These are phyloP conservation scores for Mylabris phalerata DNA, from an alignment of 1,140 invertebrate genomes.

Conservation along the genomic window DNA sequence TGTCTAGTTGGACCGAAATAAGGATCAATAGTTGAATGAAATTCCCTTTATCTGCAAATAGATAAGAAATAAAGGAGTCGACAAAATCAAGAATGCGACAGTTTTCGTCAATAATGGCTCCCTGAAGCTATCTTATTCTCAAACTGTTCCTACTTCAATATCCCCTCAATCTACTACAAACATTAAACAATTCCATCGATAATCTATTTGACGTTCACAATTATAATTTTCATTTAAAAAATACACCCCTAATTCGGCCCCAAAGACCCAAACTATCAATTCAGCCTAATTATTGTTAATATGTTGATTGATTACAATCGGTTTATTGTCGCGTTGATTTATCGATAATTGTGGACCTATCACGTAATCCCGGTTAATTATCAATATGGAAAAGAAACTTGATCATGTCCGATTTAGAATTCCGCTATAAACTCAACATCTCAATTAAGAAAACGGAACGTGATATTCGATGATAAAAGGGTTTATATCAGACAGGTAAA, in stretches of 20 bases:
- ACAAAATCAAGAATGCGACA: slow-evolving; percentile 20
- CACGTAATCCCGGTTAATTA: too few relatives aligned
- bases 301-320: too few relatives aligned
- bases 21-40: slow-evolving; percentile 18
- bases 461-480: slow-evolving; percentile 8
- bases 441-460: slow-evolving; percentile 13
- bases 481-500: slow-evolving; percentile 3
- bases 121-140: slow-evolving; percentile 14
- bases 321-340: too few relatives aligned
- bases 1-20: not conserved
- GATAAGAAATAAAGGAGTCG: slow-evolving; percentile 20
- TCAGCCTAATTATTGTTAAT: too few relatives aligned
- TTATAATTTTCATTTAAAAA: too few relatives aligned
- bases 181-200: too few relatives aligned
- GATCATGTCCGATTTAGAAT: slow-evolving; percentile 5
- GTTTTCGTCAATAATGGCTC: slow-evolving; percentile 17
- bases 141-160: slow-evolving; percentile 8
- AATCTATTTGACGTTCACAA: too few relatives aligned
- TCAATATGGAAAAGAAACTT: not conserved
- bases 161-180: slow-evolving; percentile 9
- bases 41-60: slow-evolving; percentile 15
- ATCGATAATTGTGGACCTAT: too few relatives aligned
- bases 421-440: slow-evolving; percentile 12
- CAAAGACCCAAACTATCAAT: too few relatives aligned
- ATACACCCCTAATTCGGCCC: too few relatives aligned